Evolutionary conservation across 2,888 invertebrate species (phyloP), one percentile per base, ranked within the genome.

Genomic region (Lasioglossum pauxillum): DNA sequence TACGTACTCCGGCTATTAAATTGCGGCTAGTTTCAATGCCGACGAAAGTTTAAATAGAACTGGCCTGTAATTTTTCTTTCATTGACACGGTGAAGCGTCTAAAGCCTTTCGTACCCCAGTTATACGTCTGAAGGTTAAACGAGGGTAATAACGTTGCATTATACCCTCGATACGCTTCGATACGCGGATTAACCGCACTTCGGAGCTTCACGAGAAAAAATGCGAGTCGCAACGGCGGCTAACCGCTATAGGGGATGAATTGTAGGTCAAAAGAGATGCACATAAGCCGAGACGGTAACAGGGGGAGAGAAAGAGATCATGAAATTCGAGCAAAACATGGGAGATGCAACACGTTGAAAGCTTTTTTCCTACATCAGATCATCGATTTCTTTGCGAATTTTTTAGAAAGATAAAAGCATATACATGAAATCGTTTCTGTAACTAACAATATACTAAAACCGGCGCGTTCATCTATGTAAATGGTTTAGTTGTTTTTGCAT

Each of bases 131-230:
- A 86, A 86, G 86, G 86, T 86, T 81, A 86, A 80, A 78, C 57
- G 72, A 41, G 76, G 86, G 75, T 86, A 86, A 80, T 86, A 86
- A 78, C 67, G 78, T 81, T 41, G 64, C 57, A 35, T 81, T 41
- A 60, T 85, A 86, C 85, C 85, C 86, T 86, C 86, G 46, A 86
- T 81, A 86, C 71, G 86, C 85, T 86, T 81, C 82, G 46, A 19
- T 44, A 85, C 46, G 73, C 76, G 67, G 57, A 85, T 85, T 85
- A 85, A 76, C 75, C 41, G 73, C 73, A 57, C 80, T 41, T 75
- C 72, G 41, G 12, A 79, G 80, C 85, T 85, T 67, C 35, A 31
- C 16, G 80, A 72, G 80, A 85, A 85, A 85, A 75, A 85, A 76
- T 75, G 72, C 64, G 12, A 82, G 14, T 49, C 49, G 16, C 69